Evolutionary conservation across 2,888 invertebrate species (phyloP).

Genomic region (Drosophila pseudotalamancana): DNA sequence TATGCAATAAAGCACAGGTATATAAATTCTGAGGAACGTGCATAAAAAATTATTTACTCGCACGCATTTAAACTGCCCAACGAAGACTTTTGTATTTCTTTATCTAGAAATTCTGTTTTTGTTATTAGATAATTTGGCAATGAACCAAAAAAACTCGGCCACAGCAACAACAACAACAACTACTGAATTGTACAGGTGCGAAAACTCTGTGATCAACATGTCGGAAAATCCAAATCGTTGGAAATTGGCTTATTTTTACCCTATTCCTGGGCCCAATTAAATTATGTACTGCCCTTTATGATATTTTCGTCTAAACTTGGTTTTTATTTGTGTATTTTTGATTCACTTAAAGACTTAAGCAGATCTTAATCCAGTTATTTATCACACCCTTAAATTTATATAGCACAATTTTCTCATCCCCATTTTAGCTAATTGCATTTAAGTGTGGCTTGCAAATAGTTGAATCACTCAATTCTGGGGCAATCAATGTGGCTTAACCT

Average conservation of each 20-base stretch:
- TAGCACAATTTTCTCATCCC: neutral
- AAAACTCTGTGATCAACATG: slow-evolving; percentile 73
- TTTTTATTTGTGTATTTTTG: neutral
- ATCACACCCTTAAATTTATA: too few species aligned
- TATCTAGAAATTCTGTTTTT: slow-evolving; percentile 24
- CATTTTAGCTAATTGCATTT: slow-evolving; percentile 2
- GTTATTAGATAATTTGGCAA: slow-evolving; percentile 65
- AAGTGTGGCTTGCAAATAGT: neutral
- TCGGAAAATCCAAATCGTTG: slow-evolving; percentile 27
- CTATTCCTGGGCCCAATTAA: neutral
- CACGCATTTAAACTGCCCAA: slow-evolving; percentile 45
- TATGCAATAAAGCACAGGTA: slow-evolving; percentile 20
- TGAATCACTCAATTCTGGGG: slow-evolving; percentile 2
- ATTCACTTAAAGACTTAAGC: neutral
- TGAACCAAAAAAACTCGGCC: slow-evolving; percentile 64
- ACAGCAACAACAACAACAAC: slow-evolving; percentile 28
- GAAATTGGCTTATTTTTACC: neutral
- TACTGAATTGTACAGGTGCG: slow-evolving; percentile 73
- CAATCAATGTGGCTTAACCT: slow-evolving; percentile 34
- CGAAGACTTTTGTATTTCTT: slow-evolving; percentile 20
- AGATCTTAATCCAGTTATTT: neutral
- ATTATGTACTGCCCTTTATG: slow-evolving; percentile 23
- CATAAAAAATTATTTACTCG: slow-evolving; percentile 56
- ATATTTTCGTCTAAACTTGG: neutral
- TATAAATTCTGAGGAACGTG: slow-evolving; percentile 43